Percentiles rank a stretch among this genome's conserved stretches.
Conservation (phyloP, 2,888 invertebrate species). For the Glaucopsyche alexis region DNA sequence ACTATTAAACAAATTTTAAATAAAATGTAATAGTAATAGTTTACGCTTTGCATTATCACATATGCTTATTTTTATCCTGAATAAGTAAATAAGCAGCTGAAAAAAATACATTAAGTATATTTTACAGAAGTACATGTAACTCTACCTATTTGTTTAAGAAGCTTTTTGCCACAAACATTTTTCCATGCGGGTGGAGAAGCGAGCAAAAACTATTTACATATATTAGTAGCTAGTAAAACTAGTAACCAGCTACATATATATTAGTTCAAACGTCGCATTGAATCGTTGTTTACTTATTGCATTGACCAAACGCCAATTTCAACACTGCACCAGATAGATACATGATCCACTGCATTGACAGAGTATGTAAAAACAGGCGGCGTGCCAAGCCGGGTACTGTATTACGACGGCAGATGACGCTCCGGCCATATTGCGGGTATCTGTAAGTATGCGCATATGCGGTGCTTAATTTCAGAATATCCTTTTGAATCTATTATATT, state of each 20-base stretch:
- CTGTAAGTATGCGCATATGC: not conserved
- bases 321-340: conserved; percentile 20
- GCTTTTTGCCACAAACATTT: no score
- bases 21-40: no score
- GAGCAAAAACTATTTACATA: no score
- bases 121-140: no score
- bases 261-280: not conserved
- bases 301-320: conserved; percentile 28
- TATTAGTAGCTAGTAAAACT: not conserved
- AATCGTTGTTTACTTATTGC: conserved; percentile 10
- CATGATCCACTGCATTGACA: conserved; percentile 24
- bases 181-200: no score
- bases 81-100: no score
- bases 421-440: conserved; percentile 14
- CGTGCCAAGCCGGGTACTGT: conserved; percentile 7
- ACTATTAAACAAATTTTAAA: no score
- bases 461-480: not conserved
- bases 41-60: not conserved
- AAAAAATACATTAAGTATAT: no score
- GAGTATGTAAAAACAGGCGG: conserved; percentile 23
- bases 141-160: no score
- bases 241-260: not conserved
- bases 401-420: conserved; percentile 3
- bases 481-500: not conserved
- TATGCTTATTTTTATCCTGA: no score